phyloP scores from a whole-genome alignment of 2,797 vertebrate genomes.

The Hozukius guyotensis region DNA sequence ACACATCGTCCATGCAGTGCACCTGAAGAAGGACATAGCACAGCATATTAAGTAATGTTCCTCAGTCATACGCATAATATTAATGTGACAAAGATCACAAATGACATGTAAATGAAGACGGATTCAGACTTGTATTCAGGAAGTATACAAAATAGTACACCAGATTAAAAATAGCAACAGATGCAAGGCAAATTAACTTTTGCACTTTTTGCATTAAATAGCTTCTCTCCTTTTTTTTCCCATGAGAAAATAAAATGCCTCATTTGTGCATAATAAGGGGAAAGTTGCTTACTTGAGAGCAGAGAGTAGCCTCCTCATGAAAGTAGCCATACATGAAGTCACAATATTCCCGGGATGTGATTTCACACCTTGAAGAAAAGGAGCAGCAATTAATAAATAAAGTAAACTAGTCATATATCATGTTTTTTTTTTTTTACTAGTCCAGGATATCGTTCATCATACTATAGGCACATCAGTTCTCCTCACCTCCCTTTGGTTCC shows the following conservation, averaged over 20 bases:
- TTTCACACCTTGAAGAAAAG: conserved; percentile 90
- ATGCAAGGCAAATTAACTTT: not conserved
- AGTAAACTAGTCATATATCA: not conserved
- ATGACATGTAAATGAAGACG: not conserved
- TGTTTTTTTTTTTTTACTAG: not conserved
- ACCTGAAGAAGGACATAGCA: conserved; percentile 81
- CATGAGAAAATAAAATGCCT: not conserved
- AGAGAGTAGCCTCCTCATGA: conserved; percentile 96
- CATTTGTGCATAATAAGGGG: not conserved
- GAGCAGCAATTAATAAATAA: not conserved
- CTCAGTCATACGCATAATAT: not conserved
- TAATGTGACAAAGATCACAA: not conserved
- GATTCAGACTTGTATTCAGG: not conserved
- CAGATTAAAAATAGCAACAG: not conserved
- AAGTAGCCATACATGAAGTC: conserved; percentile 98
- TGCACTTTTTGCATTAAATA: not conserved
- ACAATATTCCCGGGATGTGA: conserved; percentile 98
- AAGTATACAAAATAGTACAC: not conserved
- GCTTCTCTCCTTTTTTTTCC: not conserved
- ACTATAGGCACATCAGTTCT: not conserved
- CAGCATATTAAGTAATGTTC: not conserved
- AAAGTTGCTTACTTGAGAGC: conserved; percentile 89
- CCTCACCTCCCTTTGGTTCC: conserved; percentile 94
- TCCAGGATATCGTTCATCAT: not conserved
- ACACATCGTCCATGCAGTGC: conserved; percentile 98